Conservation (phyloP, 2,113 vertebrate species). For the Dinomys branickii region DNA sequence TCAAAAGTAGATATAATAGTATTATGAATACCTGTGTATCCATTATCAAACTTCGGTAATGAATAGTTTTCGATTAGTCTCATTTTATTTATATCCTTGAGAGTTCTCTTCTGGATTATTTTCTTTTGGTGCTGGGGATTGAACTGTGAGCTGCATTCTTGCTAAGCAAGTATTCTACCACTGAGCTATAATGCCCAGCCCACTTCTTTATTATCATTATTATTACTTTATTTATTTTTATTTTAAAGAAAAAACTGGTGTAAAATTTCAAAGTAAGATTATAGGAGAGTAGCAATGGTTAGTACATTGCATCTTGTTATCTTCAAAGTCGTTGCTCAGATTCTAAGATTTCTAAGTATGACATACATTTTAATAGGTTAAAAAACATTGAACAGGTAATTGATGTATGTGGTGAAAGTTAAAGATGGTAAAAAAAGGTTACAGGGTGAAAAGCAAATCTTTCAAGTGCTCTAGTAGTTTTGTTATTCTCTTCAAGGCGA, state of each 20-base stretch:
- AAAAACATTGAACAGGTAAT: neutral
- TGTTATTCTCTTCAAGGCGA: conserved; percentile 34
- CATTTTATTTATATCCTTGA: neutral
- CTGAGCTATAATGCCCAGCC: neutral
- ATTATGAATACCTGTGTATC: neutral
- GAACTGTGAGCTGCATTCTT: neutral
- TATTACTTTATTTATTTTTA: too few relatives aligned
- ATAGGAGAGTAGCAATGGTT: too few relatives aligned
- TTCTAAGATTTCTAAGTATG: neutral
- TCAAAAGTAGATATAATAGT: neutral
- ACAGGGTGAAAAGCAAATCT: neutral
- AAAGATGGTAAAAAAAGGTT: neutral
- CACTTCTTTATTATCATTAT: neutral
- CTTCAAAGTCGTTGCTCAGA: too few relatives aligned
- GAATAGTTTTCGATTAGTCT: neutral
- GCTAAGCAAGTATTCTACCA: neutral
- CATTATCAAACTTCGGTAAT: neutral
- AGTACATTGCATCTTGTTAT: too few relatives aligned
- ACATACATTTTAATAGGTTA: neutral
- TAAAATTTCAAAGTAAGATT: too few relatives aligned
- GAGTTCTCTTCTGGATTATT: neutral
- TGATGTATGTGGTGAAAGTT: neutral
- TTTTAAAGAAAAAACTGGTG: too few relatives aligned
- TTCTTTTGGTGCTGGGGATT: neutral
- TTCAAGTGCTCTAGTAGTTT: neutral